A percentile compares a stretch with the other conserved stretches of the same genome.
Evolutionary conservation across 2,888 invertebrate species (phyloP).

Genomic region (Caenorhabditis macrosperma): DNA sequence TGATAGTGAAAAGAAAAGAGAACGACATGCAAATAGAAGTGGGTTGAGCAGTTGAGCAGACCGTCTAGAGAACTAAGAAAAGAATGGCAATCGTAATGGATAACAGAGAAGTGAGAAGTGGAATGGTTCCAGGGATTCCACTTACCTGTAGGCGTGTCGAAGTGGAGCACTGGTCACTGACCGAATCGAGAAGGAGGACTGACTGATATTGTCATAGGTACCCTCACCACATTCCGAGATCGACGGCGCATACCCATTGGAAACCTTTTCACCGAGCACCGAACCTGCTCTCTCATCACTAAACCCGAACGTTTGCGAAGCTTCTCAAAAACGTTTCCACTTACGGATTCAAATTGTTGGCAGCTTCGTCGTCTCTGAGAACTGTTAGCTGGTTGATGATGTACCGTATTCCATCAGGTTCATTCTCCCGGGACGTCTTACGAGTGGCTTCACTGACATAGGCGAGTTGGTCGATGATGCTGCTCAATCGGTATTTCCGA

Average conservation of each 20-base stretch:
- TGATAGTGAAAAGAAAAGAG: constrained; percentile 44
- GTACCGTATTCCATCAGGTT: constrained; percentile 70
- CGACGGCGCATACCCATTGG: constrained; percentile 66
- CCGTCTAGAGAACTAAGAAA: background rate
- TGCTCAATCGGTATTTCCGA: constrained; percentile 78
- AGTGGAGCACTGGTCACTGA: constrained; percentile 68
- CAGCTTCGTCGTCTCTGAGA: constrained; percentile 75
- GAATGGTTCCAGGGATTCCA: background rate
- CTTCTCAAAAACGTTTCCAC: too few relatives aligned
- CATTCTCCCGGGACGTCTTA: constrained; percentile 61
- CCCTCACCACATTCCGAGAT: constrained; percentile 66
- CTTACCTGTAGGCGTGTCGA: constrained; percentile 59
- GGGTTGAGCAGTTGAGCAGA: background rate
- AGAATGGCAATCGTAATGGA: constrained; percentile 5
- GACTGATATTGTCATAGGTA: constrained; percentile 74
- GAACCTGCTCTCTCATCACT: constrained; percentile 71
- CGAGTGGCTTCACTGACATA: constrained; percentile 69
- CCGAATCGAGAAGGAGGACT: constrained; percentile 74
- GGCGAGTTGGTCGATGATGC: constrained; percentile 78
- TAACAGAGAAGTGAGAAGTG: constrained; percentile 28
- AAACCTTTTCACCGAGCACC: constrained; percentile 59
- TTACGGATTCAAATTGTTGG: constrained; percentile 58
- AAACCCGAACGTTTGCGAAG: too few relatives aligned
- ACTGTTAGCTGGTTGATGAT: constrained; percentile 74
- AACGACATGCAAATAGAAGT: constrained; percentile 33